These are phyloP conservation scores for Bugula neritina DNA, from an alignment of 2,888 invertebrate genomes.

Conservation along the genomic window DNA sequence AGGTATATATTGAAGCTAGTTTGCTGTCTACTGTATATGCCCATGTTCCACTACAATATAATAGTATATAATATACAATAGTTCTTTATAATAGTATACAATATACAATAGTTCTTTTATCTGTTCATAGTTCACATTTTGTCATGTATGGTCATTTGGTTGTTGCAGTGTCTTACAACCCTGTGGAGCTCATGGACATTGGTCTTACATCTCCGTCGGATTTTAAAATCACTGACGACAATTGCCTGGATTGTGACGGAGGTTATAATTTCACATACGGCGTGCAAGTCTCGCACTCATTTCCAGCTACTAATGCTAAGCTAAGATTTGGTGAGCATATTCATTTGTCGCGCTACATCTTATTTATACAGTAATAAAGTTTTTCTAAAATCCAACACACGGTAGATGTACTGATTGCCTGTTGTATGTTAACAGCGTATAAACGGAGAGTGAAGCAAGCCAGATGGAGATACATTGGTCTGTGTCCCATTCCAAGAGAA, in stretches of 20 bases:
- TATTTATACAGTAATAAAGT: no score
- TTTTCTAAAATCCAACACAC: no score
- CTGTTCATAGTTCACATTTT: no score
- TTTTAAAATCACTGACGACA: neutral
- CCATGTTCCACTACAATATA: no score
- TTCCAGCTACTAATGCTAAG: slow-evolving; percentile 17
- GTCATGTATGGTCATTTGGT: no score
- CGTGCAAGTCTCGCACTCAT: slow-evolving; percentile 7
- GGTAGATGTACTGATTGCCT: no score
- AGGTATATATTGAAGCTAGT: no score
- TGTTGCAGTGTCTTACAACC: neutral
- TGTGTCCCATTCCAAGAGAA: neutral
- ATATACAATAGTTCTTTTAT: no score
- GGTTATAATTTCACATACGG: slow-evolving; percentile 6
- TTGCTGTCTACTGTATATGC: no score
- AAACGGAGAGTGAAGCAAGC: neutral
- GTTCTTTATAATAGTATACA: no score
- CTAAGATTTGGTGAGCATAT: neutral
- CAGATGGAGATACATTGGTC: neutral
- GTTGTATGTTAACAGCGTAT: neutral
- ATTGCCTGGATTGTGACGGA: slow-evolving; percentile 9
- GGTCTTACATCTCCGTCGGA: neutral
- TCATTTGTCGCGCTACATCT: no score
- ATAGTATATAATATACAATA: no score
- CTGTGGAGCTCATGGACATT: neutral